Evolutionary conservation across 2,797 vertebrate genomes (phyloP).

Genomic region (Martes flavigula): DNA sequence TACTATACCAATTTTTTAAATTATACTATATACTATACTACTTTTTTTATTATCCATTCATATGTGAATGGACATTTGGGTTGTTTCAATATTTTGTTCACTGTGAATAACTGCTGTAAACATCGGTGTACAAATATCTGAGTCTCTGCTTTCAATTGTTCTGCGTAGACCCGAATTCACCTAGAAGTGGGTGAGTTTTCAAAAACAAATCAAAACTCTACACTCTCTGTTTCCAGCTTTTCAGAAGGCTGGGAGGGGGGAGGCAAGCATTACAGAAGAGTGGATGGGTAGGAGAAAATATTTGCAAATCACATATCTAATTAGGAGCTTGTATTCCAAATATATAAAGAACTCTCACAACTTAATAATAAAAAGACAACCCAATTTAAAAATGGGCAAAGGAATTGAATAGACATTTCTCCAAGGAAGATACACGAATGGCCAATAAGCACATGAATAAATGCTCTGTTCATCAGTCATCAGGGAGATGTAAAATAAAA

Average conservation of each 20-base stretch:
- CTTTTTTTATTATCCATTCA: background rate
- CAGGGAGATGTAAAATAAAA: background rate
- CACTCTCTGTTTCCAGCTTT: background rate
- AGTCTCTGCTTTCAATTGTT: background rate
- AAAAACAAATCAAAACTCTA: background rate
- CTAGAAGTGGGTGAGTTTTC: background rate
- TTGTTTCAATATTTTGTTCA: background rate
- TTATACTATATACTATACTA: background rate
- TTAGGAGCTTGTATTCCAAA: background rate
- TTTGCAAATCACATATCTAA: background rate
- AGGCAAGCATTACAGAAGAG: background rate
- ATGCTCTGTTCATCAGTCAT: background rate
- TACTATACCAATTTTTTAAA: too few species aligned
- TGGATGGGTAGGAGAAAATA: background rate
- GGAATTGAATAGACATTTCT: background rate
- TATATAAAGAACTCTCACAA: background rate
- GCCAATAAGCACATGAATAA: background rate
- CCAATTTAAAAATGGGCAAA: conserved; percentile 1
- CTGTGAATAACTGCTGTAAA: background rate
- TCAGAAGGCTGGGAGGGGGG: too few species aligned
- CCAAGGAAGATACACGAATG: background rate
- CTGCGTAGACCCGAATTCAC: background rate
- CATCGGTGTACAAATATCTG: background rate
- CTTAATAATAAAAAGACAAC: background rate
- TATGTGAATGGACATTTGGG: background rate